These are phyloP conservation scores for Eucera pruinosa DNA, from an alignment of 2,888 invertebrate species.

Conservation along the genomic window DNA sequence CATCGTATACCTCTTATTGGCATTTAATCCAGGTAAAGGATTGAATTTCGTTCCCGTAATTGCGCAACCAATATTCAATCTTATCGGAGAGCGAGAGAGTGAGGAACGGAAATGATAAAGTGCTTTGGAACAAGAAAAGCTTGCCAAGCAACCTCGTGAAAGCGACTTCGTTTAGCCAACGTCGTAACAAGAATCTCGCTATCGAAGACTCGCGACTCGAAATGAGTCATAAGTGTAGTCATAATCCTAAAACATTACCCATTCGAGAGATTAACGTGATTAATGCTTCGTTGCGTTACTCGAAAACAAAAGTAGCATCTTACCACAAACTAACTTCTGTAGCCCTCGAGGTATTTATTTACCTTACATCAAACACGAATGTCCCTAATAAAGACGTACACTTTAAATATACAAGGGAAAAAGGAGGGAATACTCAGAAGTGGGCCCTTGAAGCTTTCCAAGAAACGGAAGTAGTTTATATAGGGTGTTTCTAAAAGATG, in stretches of 20 bases:
- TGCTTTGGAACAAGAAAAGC: background rate
- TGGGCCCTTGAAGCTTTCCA: constrained; percentile 26
- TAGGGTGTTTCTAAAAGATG: too few species aligned
- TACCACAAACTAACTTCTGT: too few species aligned
- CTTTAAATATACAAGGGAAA: background rate
- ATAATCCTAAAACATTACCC: constrained; percentile 6
- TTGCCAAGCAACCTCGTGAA: constrained; percentile 16
- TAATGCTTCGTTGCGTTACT: background rate
- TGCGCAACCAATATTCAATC: background rate
- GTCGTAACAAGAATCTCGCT: too few species aligned
- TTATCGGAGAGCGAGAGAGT: constrained; percentile 1
- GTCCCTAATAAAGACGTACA: constrained; percentile 18
- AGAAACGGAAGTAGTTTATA: background rate
- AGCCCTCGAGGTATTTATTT: constrained; percentile 4
- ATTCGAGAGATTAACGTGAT: background rate
- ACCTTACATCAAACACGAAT: background rate
- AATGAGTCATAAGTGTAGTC: background rate
- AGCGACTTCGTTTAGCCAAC: constrained; percentile 1
- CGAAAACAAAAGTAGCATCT: background rate
- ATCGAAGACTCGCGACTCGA: background rate
- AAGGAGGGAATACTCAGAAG: background rate
- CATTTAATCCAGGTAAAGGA: too few species aligned
- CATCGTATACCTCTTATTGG: too few species aligned
- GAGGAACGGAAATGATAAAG: constrained; percentile 7
- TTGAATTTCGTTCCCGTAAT: background rate